Percentiles rank a stretch among this genome's conserved stretches.
These are phyloP conservation scores for Acropternis orthonyx DNA, from an alignment of 2,797 vertebrate genomes.

Conservation along the genomic window DNA sequence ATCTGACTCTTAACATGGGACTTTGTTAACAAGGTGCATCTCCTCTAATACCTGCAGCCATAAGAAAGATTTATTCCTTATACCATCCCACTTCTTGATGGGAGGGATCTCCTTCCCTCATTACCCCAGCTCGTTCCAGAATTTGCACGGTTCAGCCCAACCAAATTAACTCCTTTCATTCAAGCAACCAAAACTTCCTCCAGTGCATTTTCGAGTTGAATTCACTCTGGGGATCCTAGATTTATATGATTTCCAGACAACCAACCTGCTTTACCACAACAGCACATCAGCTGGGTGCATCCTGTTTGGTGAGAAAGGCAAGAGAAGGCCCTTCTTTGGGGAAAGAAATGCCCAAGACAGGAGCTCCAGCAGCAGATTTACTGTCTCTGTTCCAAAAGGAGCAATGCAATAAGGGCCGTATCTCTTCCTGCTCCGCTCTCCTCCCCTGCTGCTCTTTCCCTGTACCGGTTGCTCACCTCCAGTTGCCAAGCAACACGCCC, in stretches of 20 bases:
- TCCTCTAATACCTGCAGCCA: not conserved
- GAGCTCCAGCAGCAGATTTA: not conserved
- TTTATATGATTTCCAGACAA: not conserved
- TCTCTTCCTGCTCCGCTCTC: not conserved
- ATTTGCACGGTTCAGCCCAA: not conserved
- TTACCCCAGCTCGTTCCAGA: not conserved
- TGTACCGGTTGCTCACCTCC: conserved; percentile 56
- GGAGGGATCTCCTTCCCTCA: not conserved
- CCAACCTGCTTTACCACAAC: not conserved
- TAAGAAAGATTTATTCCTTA: not conserved
- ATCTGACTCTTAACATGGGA: not conserved
- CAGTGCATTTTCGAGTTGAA: not conserved
- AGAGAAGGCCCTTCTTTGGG: not conserved
- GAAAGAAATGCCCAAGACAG: not conserved
- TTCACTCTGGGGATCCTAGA: not conserved
- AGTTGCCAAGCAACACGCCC: conserved; percentile 68
- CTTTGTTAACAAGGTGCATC: not conserved
- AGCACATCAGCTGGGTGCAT: not conserved
- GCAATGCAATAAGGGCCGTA: not conserved
- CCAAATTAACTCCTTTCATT: not conserved
- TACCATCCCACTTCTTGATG: not conserved
- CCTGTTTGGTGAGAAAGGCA: not conserved
- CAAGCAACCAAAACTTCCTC: not conserved
- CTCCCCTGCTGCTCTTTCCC: not conserved
- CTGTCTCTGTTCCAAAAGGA: not conserved